These are phyloP conservation scores for Brachypterus glaber DNA, from an alignment of 2,888 invertebrate species.

Conservation along the genomic window DNA sequence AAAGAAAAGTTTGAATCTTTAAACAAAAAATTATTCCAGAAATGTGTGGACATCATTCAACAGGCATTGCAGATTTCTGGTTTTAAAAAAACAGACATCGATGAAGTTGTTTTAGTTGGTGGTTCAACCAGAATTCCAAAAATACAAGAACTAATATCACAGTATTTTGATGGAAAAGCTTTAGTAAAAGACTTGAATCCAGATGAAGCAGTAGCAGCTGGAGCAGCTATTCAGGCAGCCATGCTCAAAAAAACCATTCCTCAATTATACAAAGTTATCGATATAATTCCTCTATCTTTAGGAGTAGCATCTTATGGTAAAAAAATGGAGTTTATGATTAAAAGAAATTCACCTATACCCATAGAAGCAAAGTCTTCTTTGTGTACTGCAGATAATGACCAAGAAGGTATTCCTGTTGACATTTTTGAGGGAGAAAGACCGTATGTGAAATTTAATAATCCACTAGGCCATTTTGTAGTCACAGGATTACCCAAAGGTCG, in stretches of 20 bases:
- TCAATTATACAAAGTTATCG: conserved; percentile 18
- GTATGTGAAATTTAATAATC: conserved; percentile 18
- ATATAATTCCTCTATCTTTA: conserved; percentile 25
- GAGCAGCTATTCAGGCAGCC: conserved; percentile 26
- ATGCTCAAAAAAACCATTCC: conserved; percentile 14
- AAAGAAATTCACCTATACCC: conserved; percentile 22
- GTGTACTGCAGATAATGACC: conserved; percentile 14
- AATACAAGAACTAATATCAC: conserved; percentile 19
- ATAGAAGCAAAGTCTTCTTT: background rate
- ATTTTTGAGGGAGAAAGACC: conserved; percentile 23
- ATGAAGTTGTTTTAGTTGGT: conserved; percentile 26
- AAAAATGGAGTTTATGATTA: conserved; percentile 21
- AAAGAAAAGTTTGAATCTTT: conserved; percentile 24
- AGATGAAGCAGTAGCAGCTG: conserved; percentile 27
- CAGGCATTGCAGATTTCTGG: conserved; percentile 19
- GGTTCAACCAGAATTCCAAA: conserved; percentile 28
- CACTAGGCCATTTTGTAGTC: conserved; percentile 15
- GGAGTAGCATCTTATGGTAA: conserved; percentile 19
- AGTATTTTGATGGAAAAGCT: conserved; percentile 20
- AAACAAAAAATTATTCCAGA: conserved; percentile 16
- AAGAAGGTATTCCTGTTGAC: conserved; percentile 5
- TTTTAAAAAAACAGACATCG: conserved; percentile 19
- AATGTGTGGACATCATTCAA: conserved; percentile 20
- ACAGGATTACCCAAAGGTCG: conserved; percentile 16
- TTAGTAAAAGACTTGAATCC: conserved; percentile 24